A percentile compares a stretch with the other conserved stretches of the same genome.
phyloP scores from a whole-genome alignment of 2,888 invertebrate genomes.

The Schizaphis graminum region DNA sequence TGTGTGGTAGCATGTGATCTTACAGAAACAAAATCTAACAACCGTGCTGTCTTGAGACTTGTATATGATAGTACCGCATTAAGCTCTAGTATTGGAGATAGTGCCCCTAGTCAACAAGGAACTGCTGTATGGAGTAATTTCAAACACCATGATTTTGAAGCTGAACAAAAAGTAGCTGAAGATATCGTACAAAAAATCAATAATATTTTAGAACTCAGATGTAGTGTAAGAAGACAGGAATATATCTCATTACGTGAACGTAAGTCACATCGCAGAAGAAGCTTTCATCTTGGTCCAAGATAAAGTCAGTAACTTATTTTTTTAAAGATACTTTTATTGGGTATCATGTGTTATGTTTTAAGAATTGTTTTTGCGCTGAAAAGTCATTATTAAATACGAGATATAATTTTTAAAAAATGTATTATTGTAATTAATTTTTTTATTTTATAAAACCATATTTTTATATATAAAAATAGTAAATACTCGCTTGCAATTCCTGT shows the following conservation, averaged over 20 bases:
- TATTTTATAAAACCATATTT: slow-evolving; percentile 30
- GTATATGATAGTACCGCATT: slow-evolving; percentile 68
- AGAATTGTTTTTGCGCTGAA: slow-evolving; percentile 13
- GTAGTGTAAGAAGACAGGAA: slow-evolving; percentile 84
- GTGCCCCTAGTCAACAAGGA: slow-evolving; percentile 60
- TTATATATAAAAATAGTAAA: not conserved
- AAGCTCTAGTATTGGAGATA: slow-evolving; percentile 58
- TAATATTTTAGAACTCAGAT: slow-evolving; percentile 85
- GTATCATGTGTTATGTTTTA: not conserved
- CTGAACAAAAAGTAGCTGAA: slow-evolving; percentile 80
- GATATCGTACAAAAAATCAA: slow-evolving; percentile 91
- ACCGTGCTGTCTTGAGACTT: slow-evolving; percentile 77
- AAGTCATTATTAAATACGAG: not conserved
- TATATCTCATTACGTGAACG: slow-evolving; percentile 83
- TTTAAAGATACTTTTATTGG: not conserved
- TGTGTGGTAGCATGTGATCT: slow-evolving; percentile 89
- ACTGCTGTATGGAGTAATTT: slow-evolving; percentile 74
- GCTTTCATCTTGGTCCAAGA: slow-evolving; percentile 62
- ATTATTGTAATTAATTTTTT: slow-evolving; percentile 51
- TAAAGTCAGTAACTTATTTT: slow-evolving; percentile 23
- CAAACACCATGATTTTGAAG: slow-evolving; percentile 91
- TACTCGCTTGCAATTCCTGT: not conserved
- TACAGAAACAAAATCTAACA: slow-evolving; percentile 80
- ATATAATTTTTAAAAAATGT: not conserved
- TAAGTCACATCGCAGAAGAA: slow-evolving; percentile 76